Evolutionary conservation across 2,888 invertebrate genomes (phyloP), one percentile per base, ranked within the genome.

Genomic region (Ophonus ardosiacus): DNA sequence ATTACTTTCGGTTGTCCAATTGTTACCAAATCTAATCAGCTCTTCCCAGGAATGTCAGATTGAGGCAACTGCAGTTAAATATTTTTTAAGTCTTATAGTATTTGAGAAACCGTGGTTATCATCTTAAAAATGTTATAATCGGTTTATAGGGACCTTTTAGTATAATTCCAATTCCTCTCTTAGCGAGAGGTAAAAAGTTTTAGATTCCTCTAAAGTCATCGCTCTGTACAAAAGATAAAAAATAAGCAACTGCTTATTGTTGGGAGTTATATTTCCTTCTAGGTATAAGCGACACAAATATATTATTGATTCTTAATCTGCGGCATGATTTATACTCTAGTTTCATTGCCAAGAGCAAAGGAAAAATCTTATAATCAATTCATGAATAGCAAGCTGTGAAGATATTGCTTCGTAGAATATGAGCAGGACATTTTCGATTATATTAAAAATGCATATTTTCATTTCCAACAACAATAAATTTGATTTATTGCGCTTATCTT

Each of bases 251-350:
- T 31, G 38, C 38, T 38, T 15, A 61, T 61, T 61, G 59, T 61
- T 61, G 8, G 56, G 15, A 63, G 68, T 68, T 68, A 68, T 68
- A 38, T 31, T 38, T 68, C 68, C 68, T 68, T 68, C 68, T 63
- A 24, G 68, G 24, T 68, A 68, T 38, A 38, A 68, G 63, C 63
- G 59, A 61, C 59, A 61, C 18, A 24, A 63, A 63, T 63, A 63
- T 63, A 68, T 31, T 68, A 68, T 68, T 68, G 68, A 68, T 68
- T 68, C 31, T 31, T 38, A 68, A 68, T 68, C 68, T 68, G 24
- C 31, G 24, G 38, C 31, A 38, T 68, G 68, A 68, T 68, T 68
- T 68, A 68, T 68, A 68, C 43, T 4, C 43, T 4, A 51, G 43
- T 51, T 51, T 51, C 43, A 51, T 51, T 51, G 43, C 43, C 43